Base-by-base conservation (phyloP, 2,113 vertebrate species). In the Albula goreensis region DNA sequence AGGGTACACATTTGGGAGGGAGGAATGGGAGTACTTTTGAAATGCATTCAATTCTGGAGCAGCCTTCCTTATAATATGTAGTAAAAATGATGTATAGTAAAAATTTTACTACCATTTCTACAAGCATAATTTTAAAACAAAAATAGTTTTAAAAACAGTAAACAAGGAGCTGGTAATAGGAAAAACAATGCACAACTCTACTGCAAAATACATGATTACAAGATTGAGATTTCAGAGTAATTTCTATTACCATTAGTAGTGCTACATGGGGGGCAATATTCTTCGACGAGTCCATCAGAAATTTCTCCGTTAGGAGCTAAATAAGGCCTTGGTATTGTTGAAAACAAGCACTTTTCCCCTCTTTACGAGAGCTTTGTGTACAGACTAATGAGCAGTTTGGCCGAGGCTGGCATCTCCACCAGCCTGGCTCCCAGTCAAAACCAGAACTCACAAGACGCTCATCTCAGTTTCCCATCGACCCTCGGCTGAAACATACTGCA, bases 311-410 rank as follows among this genome's bases (percentile, higher is more conserved):
- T 74, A 31, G 70, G 70, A 31, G 70, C 22, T 41, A 57, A 83
- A 60, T 83, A 49, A 60, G 11, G 22, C 25, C 25, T 5, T 19
- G 53, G 53, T 19, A 81, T 22, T 53, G 80, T 51, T 25, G 22
- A 31, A 82, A 60, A 56, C 52, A 2, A 83, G 25, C 81, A 57
- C 12, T 5, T 41, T 17, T 3, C 25, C n/a, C 25, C 53, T 19
- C 50, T 81, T 79, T 79, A 79, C 10, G 78, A 79, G 78, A 25
- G 78, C 48, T 50, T 6, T 50, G 79, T 50, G 48, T 22, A 51
- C 80, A 56, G n/a, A 25, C 51, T 82, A 82, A 82, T 82, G 80
- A 53, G 51, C 70, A 74, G 70, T 74, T 74, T 7, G 70, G n/a
- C 70, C 25, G 80, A 82, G 80, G 10, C 17, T n/a, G 52, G 52